phyloP scores from a whole-genome alignment of 2,888 invertebrate genomes.

The Stenotaenia linearis region DNA sequence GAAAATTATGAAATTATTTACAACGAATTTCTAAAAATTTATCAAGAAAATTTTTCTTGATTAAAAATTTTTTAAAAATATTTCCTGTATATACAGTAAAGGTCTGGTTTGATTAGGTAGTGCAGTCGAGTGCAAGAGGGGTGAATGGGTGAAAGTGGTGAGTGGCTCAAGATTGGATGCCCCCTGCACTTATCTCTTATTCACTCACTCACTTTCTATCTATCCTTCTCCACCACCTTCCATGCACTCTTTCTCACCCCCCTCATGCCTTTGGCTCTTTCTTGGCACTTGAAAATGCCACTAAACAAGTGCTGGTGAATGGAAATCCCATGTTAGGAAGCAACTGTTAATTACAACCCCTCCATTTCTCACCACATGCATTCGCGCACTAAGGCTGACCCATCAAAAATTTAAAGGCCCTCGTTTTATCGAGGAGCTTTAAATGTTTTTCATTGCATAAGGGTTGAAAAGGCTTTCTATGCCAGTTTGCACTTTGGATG shows the following conservation, averaged over 20 bases:
- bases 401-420: constrained; percentile 17
- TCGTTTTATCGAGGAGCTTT: neutral
- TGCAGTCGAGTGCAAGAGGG: neutral
- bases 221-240: neutral
- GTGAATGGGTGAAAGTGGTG: neutral
- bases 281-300: constrained; percentile 6
- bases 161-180: constrained; percentile 23
- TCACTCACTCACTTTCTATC: constrained; percentile 2
- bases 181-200: constrained; percentile 17
- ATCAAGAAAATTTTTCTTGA: too few relatives aligned
- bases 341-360: constrained; percentile 20
- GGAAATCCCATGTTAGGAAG: constrained; percentile 17
- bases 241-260: neutral
- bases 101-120: neutral
- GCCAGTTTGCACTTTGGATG: neutral
- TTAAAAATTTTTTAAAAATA: too few relatives aligned
- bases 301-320: constrained; percentile 12
- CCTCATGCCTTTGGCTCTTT: constrained; percentile 18
- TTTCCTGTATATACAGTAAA: neutral
- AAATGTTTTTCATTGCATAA: constrained; percentile 1
- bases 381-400: neutral
- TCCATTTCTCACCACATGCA: constrained; percentile 3
- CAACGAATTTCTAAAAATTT: too few relatives aligned
- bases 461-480: constrained; percentile 3
- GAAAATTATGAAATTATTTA: too few relatives aligned